Evolutionary conservation across 2,113 vertebrate species (phyloP).

Genomic region (Barbus barbus): DNA sequence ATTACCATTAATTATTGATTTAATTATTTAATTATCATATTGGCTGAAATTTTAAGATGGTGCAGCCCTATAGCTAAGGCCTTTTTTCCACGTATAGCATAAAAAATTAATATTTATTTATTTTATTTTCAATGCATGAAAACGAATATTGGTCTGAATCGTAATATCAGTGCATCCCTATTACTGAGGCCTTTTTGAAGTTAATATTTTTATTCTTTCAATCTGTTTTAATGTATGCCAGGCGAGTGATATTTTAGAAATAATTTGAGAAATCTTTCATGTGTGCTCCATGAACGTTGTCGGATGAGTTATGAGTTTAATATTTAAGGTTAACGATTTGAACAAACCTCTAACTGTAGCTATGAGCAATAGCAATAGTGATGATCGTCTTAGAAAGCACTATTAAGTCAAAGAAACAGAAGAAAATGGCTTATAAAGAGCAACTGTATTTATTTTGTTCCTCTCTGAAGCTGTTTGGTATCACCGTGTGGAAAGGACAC

Average conservation of each 20-base stretch:
- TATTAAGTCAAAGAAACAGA: background rate
- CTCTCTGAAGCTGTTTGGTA: slow-evolving; percentile 9
- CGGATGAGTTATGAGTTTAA: background rate
- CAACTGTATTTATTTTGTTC: background rate
- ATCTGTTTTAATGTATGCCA: background rate
- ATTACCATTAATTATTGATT: too few species aligned
- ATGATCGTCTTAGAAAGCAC: background rate
- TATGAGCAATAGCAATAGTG: background rate
- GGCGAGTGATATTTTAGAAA: background rate
- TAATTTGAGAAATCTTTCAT: background rate
- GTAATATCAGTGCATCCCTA: background rate
- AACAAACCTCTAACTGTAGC: background rate
- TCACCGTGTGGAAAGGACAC: background rate
- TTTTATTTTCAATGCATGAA: too few species aligned
- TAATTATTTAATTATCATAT: background rate
- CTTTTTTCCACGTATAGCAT: too few species aligned
- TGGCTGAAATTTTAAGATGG: background rate
- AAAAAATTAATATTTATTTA: too few species aligned
- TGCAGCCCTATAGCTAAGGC: too few species aligned
- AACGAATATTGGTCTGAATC: background rate
- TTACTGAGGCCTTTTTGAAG: background rate
- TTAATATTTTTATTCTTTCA: background rate
- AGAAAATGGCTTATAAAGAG: background rate
- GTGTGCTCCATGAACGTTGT: background rate
- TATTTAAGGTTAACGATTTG: background rate